Conservation (phyloP, 1,140 invertebrate species). For the Vanessa atalanta region DNA sequence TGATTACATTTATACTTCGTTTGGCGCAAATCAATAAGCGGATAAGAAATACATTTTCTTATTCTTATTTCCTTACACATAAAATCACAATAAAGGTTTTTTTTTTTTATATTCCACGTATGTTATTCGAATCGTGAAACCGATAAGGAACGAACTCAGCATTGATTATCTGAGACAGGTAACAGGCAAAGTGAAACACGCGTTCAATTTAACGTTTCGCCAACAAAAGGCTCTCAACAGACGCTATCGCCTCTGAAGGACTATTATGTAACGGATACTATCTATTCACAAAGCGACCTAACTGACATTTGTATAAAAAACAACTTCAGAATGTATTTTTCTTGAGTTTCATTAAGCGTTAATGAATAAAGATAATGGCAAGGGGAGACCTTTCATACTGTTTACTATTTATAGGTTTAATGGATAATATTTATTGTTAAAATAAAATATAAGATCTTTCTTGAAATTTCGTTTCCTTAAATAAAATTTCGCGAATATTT, state of each 20-base stretch:
- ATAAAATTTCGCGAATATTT: no score
- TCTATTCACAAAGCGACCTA: slow-evolving; percentile 5
- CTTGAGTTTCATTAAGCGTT: background rate
- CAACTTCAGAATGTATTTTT: background rate
- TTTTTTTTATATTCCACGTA: background rate
- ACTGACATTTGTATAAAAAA: slow-evolving; percentile 10
- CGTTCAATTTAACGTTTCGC: slow-evolving; percentile 23
- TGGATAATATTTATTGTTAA: no score
- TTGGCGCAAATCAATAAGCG: no score
- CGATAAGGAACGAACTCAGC: slow-evolving; percentile 7
- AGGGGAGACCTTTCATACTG: no score
- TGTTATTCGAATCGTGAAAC: slow-evolving; percentile 6
- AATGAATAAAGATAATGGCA: background rate
- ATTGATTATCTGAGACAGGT: slow-evolving; percentile 24
- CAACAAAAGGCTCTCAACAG: slow-evolving; percentile 15
- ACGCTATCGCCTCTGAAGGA: slow-evolving; percentile 16
- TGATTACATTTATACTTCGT: no score
- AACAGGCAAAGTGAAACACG: slow-evolving; percentile 14
- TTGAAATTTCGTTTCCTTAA: no score
- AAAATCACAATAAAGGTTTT: background rate
- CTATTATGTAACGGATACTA: slow-evolving; percentile 20
- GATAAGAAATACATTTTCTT: no score
- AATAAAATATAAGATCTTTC: no score
- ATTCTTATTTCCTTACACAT: no score
- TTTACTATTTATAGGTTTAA: no score